Evolutionary conservation across 1,140 invertebrate species (phyloP), one percentile per base, ranked within the genome.

Genomic region (Acromyrmex charruanus): DNA sequence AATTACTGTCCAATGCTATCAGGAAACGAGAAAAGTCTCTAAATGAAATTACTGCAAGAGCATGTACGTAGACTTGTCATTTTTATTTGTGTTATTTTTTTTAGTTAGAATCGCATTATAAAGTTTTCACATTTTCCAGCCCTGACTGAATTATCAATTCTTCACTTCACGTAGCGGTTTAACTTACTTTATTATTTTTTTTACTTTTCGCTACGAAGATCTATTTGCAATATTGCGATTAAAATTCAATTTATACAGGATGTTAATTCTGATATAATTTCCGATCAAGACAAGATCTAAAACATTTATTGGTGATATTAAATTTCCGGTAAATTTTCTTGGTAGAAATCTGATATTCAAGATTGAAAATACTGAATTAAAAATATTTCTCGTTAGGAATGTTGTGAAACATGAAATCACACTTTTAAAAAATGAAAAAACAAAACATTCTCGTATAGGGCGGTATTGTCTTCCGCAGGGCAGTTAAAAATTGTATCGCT

Each of bases 401-500:
- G 14, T 53, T 35, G 44, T 35, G 44, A 53, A 66, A 68, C 5
- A 18, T 16, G 12, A 18, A 65, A 49, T 18, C 7, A 31, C 9
- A 18, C 18, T 21, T 28, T 18, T 10, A 44, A 16, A 75, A 75
- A 25, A 3, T 6, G 31, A 18, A 14, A 39, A 51, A 35, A 65
- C 44, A 53, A 51, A 51, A 51, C 14, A 1, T 35, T 77, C 35
- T 59, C 7, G 16, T 3, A 28, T 3, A 44, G 5, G 14, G 7
- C 7, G 21, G 44, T 44, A 81, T 81, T 81, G 66, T 71, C n/a
- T 58, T 71, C 21, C 35, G 35, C 39, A 55, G 25, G 39, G 2
- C 55, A 28, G 58, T 84, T 84, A 84, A 84, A 75, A 84, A 84
- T 49, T 49, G 69, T 84, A 84, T 84, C 69, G 69, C 12, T 21